These are phyloP conservation scores for Metaphire vulgaris DNA, from an alignment of 1,140 invertebrate species.

Conservation along the genomic window DNA sequence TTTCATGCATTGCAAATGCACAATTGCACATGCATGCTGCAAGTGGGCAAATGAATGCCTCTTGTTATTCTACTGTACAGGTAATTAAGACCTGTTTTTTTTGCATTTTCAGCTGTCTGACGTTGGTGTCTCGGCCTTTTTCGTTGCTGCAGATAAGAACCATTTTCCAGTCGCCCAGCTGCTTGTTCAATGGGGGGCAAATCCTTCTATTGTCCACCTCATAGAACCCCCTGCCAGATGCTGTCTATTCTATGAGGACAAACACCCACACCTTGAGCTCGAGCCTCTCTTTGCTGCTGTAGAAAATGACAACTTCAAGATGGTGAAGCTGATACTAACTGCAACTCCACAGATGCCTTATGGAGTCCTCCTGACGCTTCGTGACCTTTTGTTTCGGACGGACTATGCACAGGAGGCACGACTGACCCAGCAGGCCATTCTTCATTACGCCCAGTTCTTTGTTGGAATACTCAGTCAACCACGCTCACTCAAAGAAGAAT, in stretches of 20 bases:
- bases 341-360: conserved; percentile 38
- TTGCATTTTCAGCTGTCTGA: conserved; percentile 40
- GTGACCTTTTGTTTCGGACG: conserved; percentile 28
- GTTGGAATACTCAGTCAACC: conserved; percentile 32
- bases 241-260: conserved; percentile 40
- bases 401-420: conserved; percentile 31
- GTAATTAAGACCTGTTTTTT: not conserved
- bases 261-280: conserved; percentile 46
- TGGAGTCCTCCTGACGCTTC: conserved; percentile 23
- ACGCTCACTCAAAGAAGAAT: conserved; percentile 35
- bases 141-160: conserved; percentile 39
- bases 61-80: not conserved
- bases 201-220: not conserved
- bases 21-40: not conserved
- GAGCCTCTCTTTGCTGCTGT: conserved; percentile 46
- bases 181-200: conserved; percentile 38
- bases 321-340: conserved; percentile 39
- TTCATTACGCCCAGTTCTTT: conserved; percentile 38
- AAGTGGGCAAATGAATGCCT: not conserved
- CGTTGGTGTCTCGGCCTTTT: conserved; percentile 42
- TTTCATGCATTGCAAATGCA: not conserved
- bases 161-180: conserved; percentile 36
- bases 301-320: conserved; percentile 41
- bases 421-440: conserved; percentile 33
- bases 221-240: conserved; percentile 33